A percentile compares a stretch with the other conserved stretches of the same genome.
phyloP scores from a whole-genome alignment of 2,888 invertebrate genomes.

The Pocota personata region DNA sequence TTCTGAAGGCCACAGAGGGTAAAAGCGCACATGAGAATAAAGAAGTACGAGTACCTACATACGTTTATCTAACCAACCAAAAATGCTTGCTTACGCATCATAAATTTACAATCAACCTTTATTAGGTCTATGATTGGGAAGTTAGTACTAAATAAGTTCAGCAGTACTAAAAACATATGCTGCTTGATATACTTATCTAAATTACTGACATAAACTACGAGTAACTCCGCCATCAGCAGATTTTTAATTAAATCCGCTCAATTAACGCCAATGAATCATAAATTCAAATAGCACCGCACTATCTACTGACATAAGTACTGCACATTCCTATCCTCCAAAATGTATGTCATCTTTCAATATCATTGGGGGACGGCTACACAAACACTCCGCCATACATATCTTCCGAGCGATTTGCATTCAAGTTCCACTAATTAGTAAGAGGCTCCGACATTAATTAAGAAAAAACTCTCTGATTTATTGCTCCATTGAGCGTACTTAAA shows the following conservation, averaged over 20 bases:
- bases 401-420: slow-evolving; percentile 19
- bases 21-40: not conserved
- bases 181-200: not conserved
- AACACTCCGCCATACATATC: not conserved
- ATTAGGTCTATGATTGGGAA: not conserved
- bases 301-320: not conserved
- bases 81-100: not conserved
- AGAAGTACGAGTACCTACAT: slow-evolving; percentile 9
- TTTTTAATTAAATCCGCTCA: slow-evolving; percentile 17
- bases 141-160: not conserved
- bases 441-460: slow-evolving; percentile 27
- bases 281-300: not conserved
- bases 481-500: slow-evolving; percentile 25
- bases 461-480: slow-evolving; percentile 34
- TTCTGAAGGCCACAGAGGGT: not conserved
- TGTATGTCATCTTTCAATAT: not conserved
- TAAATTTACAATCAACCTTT: not conserved
- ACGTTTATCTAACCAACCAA: not conserved
- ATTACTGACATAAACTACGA: not conserved
- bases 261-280: slow-evolving; percentile 4
- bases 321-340: not conserved
- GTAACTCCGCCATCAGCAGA: not conserved
- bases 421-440: slow-evolving; percentile 4
- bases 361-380: not conserved
- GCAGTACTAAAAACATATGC: not conserved